Evolutionary conservation across 2,113 vertebrate species (phyloP), one percentile per base, ranked within the genome.

Genomic region (Cyanoramphus novaezelandiae): DNA sequence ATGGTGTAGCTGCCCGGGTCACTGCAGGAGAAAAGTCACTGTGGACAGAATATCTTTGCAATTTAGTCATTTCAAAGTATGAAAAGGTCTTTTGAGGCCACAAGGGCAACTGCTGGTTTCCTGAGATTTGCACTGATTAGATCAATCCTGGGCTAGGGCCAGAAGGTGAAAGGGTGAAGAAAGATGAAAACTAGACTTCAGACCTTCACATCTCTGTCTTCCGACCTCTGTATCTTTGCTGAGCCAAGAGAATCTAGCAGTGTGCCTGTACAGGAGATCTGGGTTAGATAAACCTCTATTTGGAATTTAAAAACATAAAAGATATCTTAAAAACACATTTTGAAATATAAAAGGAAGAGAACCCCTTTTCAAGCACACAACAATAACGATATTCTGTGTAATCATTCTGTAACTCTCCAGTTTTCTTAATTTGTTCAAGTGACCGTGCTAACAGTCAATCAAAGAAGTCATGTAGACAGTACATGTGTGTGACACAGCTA

Each of bases 41-140:
- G 31, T 82, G 77, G 39, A 52, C 41, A 84, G 44, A 65, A 72
- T 87, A 82, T 65, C 92, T 86, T 68, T 88, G 47, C 65, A 64
- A 69, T 91, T 95, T 37, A 82, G 60, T 75, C 53, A 88, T 84
- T 86, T 64, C 31, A 4, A 47, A 83, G 50, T 57, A 57, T 33
- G 65, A 46, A 93, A 71, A 57, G 44, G 57, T 86, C 68, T 83
- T 94, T 71, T 78, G 82, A 91, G 95, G 65, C 84, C 52, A 57
- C 44, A 53, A 76, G 57, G 69, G 65, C 47, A 86, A 75, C 72
- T 81, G 21, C 41, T 53, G 27, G 25, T 44, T 76, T 90, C 33
- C 52, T 79, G 76, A 79, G 57, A 82, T 94, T 81, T 94, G 57
- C 41, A 35, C 52, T 29, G 37, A 29, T 86, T 84, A 84, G 49